These are phyloP conservation scores for Poeciliopsis gracilis DNA, from an alignment of 2,797 vertebrate genomes.

Conservation along the genomic window DNA sequence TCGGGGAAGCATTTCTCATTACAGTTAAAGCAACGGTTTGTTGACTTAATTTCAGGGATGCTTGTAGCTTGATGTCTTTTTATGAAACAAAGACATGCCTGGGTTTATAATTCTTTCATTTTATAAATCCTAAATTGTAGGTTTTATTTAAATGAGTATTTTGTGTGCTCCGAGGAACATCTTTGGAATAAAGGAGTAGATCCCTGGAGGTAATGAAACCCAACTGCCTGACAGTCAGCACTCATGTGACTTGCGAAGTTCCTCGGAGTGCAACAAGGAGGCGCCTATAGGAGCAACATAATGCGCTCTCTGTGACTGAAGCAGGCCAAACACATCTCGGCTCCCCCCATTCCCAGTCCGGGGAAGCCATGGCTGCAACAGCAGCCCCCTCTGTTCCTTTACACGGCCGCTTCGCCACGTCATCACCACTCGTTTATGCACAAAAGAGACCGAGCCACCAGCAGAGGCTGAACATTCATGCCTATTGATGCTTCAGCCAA, in stretches of 20 bases:
- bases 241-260: conserved; percentile 51
- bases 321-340: conserved; percentile 48
- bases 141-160: not conserved
- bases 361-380: conserved; percentile 63
- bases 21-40: not conserved
- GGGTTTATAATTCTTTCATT: not conserved
- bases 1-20: conserved; percentile 27
- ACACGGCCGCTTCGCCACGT: conserved; percentile 52
- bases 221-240: conserved; percentile 30
- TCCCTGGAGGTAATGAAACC: conserved; percentile 29
- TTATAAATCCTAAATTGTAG: not conserved
- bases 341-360: conserved; percentile 56
- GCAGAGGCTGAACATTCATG: conserved; percentile 59
- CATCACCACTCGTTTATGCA: conserved; percentile 52
- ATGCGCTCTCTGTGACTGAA: conserved; percentile 74
- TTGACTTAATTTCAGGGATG: not conserved
- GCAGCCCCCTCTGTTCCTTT: conserved; percentile 71
- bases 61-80: too few species aligned
- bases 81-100: conserved; percentile 4
- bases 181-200: conserved; percentile 25
- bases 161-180: not conserved
- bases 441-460: conserved; percentile 52
- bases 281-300: conserved; percentile 74
- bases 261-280: conserved; percentile 67
- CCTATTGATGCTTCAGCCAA: conserved; percentile 57